Evolutionary conservation across 2,888 invertebrate genomes (phyloP), one percentile per base, ranked within the genome.

Genomic region (Thymelicus lineola): DNA sequence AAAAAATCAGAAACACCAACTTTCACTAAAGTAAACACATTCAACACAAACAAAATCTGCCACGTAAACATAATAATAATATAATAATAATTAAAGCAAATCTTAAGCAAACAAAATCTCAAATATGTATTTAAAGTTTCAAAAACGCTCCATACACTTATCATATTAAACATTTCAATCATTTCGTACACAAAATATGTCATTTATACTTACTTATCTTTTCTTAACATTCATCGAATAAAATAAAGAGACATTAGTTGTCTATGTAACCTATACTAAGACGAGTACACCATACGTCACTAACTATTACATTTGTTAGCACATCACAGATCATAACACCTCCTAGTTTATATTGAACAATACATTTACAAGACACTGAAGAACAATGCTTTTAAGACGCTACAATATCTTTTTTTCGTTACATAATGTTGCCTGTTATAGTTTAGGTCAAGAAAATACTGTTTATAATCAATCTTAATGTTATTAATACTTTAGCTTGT

Each of bases 111-210:
- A 87, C 81, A 82, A 75, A 84, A 84, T 85, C 83, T 83, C 82
- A 83, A 81, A 79, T 80, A 79, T 68, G 20, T 62, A 69, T 78
- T 75, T 78, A 75, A 78, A 80, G 75, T 82, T 81, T 76, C 77
- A 79, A 81, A 83, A 85, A 85, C 82, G 83, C 82, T 67, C 75
- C 73, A 77, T 75, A 77, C 77, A 75, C 76, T 65, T 73, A 71
- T 70, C 59, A 53, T 70, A 70, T 58, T 76, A 79, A 79, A 76
- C 67, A 79, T 79, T 78, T 75, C 77, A 78, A 81, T 76, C 76
- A 75, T 79, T 82, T 82, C 88, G 86, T 91, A 91, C 88, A 91
- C 90, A 92, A 91, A 92, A 91, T 92, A 92, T 91, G 90, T 91
- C 89, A 89, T 91, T 91, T 86, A 84, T 84, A 79, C 83, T 86